Base-by-base conservation (phyloP, 2,113 vertebrate genomes). In the Lanius ludovicianus region DNA sequence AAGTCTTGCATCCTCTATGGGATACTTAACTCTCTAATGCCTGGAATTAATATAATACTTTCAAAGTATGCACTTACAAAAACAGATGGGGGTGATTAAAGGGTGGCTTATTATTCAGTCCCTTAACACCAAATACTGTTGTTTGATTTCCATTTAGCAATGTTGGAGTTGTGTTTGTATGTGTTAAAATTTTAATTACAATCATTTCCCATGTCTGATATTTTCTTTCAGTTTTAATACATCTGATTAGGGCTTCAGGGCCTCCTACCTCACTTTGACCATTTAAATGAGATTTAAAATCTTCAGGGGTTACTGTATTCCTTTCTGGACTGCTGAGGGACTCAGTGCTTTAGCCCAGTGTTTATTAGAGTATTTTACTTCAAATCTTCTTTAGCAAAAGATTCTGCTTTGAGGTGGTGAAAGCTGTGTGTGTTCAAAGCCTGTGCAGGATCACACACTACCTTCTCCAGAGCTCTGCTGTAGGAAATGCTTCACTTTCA, bases 201-300 rank as follows among this genome's bases (percentile, higher is more conserved):
- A 15, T 46, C 7, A 63, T 96, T 95, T 97, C 95, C 90, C 90
- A 50, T 70, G 92, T 70, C 90, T 91, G 70, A 70, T 94, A 94
- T 94, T 93, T 95, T 88, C 87, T 93, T 96, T 94, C 67, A n/a
- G 75, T 94, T 96, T 88, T 97, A 95, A 95, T 95, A 62, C 59
- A 93, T 68, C 46, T 93, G 84, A 68, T 80, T 74, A 93, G 47
- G 68, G 42, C 71, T 94, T 92, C 73, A 81, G 86, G 60, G 79
- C 33, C 52, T 89, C 55, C 64, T 57, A 53, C 30, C 42, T 84
- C 55, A 15, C 30, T 94, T 90, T 39, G 19, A 65, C 70, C 47
- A 63, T 52, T 42, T 46, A 80, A 56, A 85, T 63, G 75, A 84
- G 23, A 41, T 49, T 83, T 73, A 70, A 95, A 80, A 47, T 52